Base-by-base conservation (phyloP, 1,140 invertebrate species). In the Leguminivora glycinivorella region DNA sequence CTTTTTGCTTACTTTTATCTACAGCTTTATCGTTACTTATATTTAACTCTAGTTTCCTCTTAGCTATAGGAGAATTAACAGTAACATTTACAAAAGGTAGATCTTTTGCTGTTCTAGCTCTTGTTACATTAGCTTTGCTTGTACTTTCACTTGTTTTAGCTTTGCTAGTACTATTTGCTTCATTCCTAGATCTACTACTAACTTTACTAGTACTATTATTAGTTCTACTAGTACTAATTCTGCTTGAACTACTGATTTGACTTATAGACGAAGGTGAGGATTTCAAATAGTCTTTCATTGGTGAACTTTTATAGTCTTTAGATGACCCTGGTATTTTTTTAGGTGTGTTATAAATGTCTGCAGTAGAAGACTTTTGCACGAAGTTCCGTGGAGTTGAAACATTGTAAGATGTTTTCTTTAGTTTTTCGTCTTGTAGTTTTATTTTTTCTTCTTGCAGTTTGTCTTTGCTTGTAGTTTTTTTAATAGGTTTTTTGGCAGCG, bases 311-410 rank as follows among this genome's bases (percentile, higher is more conserved):
- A 19, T 47, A 83, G 10, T 63, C 72, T 17, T 72, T 56, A 6
- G 77, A 68, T 19, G 71, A 38, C 10, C 70, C 47, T n/a, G 67
- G n/a, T 7, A 71, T 24, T 52, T 88, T 89, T 69, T 80, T 88
- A 4, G 83, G 82, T 2, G 87, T 78, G 76, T 80, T 83, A 38
- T 91, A 91, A 72, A 91, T 89, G 72, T 91, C 87, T 4, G 81
- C 74, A 1, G 87, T 70, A 0, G 81, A 73, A 4, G 84, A 76
- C 56, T 88, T 88, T 68, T 83, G 80, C 9, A 83, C 5, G 22
- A 73, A 87, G 69, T 70, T 82, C 19, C 87, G 71, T 19, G 89
- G 84, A 1, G 87, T 89, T 0, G 81, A 75, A 1, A 79, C 72
- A 25, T 67, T 78, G 69, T 81, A 72, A 0, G 73, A 14, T 6